These are phyloP conservation scores for Bradypus variegatus DNA, from an alignment of 2,797 vertebrate species.

Conservation along the genomic window DNA sequence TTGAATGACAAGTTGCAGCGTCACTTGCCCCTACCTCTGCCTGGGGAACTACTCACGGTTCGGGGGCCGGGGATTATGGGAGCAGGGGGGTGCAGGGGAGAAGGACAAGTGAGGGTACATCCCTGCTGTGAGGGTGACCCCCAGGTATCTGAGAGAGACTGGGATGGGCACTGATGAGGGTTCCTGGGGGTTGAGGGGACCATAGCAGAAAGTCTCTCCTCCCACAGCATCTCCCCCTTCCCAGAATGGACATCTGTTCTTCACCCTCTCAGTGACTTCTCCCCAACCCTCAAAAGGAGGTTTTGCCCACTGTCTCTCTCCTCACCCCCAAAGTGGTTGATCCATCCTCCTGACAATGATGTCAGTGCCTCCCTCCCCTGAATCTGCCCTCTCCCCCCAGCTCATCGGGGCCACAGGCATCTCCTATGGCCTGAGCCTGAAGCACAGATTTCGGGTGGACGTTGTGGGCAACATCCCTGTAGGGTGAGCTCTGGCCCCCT, in stretches of 20 bases:
- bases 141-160: not conserved
- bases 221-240: not conserved
- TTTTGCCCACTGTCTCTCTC: not conserved
- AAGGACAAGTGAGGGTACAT: not conserved
- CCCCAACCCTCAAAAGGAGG: not conserved
- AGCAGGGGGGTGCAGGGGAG: not conserved
- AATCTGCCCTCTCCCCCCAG: conserved; percentile 69
- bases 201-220: not conserved
- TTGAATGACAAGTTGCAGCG: conserved; percentile 78
- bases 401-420: conserved; percentile 87
- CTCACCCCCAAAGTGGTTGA: not conserved
- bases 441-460: conserved; percentile 76
- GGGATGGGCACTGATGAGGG: not conserved
- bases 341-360: too few species aligned
- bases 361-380: not conserved
- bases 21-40: conserved; percentile 84
- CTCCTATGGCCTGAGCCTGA: conserved; percentile 76
- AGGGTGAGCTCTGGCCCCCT: conserved; percentile 78
- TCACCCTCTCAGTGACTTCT: not conserved
- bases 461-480: conserved; percentile 90
- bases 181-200: not conserved
- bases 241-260: not conserved
- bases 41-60: conserved; percentile 89
- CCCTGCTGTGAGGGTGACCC: not conserved
- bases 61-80: not conserved